These are phyloP conservation scores for Sycophila sp. DNA, from an alignment of 1,140 invertebrate species.

Conservation along the genomic window DNA sequence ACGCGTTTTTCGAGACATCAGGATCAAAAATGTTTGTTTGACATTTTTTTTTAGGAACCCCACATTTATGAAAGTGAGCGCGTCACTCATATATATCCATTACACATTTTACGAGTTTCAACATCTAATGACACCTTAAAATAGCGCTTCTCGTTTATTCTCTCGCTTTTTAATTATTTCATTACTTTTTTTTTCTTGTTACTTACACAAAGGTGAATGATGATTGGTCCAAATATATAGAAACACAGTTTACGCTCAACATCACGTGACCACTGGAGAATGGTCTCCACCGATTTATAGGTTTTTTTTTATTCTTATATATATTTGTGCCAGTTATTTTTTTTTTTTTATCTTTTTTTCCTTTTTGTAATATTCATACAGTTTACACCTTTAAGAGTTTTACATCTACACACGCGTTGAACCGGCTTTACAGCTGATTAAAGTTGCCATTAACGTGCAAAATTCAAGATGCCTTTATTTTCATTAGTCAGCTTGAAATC, in stretches of 20 bases:
- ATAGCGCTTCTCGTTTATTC: background rate
- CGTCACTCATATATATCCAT: background rate
- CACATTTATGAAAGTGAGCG: conserved; percentile 26
- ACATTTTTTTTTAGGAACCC: conserved; percentile 32
- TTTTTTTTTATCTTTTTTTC: background rate
- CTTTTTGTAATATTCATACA: conserved; percentile 7
- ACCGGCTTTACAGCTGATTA: background rate
- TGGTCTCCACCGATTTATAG: too few relatives aligned
- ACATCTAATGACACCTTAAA: conserved; percentile 25
- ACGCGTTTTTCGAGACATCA: background rate
- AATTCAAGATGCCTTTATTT: conserved; percentile 12
- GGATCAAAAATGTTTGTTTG: background rate
- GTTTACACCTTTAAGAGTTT: background rate
- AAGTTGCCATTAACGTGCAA: background rate
- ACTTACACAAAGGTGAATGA: conserved; percentile 20
- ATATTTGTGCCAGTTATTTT: background rate
- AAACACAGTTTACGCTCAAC: conserved; percentile 9
- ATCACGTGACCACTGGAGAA: too few relatives aligned
- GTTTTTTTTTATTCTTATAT: background rate
- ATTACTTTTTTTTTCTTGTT: background rate
- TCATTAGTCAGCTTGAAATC: conserved; percentile 22
- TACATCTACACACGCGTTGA: conserved; percentile 7
- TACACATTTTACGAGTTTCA: conserved; percentile 5
- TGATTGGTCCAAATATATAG: conserved; percentile 34
- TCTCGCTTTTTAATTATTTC: background rate